Conservation (phyloP, 2,113 vertebrate genomes). For the Rhizomys pruinosus region DNA sequence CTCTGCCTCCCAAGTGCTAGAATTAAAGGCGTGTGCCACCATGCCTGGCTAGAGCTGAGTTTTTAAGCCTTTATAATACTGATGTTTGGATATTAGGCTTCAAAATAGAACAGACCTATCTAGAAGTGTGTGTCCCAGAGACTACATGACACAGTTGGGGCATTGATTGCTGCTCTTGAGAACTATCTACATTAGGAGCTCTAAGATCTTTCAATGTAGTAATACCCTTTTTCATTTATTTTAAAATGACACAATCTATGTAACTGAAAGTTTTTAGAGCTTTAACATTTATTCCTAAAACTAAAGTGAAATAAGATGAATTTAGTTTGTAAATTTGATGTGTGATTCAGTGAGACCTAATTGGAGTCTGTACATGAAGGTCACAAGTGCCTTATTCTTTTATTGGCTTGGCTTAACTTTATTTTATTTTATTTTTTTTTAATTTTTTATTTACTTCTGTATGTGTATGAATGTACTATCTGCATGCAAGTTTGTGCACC, state of each 20-base stretch:
- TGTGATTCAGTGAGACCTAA: not conserved
- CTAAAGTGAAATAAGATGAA: not conserved
- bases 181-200: not conserved
- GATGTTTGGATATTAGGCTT: not conserved
- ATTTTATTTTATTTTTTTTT: too few relatives aligned
- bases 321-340: conserved; percentile 4
- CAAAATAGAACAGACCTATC: not conserved
- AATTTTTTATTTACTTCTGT: too few relatives aligned
- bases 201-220: not conserved
- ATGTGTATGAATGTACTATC: too few relatives aligned
- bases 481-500: too few relatives aligned
- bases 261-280: not conserved
- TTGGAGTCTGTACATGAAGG: not conserved
- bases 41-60: too few relatives aligned
- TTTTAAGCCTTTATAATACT: conserved; percentile 22
- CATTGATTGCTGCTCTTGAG: not conserved
- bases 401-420: not conserved
- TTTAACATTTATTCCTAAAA: not conserved
- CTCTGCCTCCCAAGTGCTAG: too few relatives aligned
- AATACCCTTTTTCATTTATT: not conserved
- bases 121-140: not conserved
- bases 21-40: too few relatives aligned
- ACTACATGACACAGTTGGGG: not conserved
- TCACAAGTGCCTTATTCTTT: not conserved
- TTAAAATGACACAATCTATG: not conserved